Percentiles rank a stretch among this genome's conserved stretches.
These are phyloP conservation scores for Stenodera caucasica DNA, from an alignment of 2,888 invertebrate genomes.

Conservation along the genomic window DNA sequence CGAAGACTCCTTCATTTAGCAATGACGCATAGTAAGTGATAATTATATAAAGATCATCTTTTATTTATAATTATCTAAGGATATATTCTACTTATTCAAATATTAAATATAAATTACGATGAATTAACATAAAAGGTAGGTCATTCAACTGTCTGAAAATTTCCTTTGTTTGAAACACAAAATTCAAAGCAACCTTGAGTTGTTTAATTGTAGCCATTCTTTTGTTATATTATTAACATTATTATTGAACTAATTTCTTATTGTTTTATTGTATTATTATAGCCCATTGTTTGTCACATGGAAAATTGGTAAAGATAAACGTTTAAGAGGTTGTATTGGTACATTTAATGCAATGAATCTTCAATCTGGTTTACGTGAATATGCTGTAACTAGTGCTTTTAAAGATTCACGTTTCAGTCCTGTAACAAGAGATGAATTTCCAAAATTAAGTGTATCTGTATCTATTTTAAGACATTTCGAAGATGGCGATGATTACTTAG, in stretches of 20 bases:
- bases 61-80: no score
- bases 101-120: not conserved
- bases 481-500: conserved; percentile 90
- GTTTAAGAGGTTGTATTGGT: conserved; percentile 97
- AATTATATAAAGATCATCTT: not conserved
- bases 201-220: not conserved
- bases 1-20: conserved; percentile 88
- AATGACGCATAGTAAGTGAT: conserved; percentile 92
- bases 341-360: conserved; percentile 97
- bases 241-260: conserved; percentile 14
- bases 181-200: conserved; percentile 12
- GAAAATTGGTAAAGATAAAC: conserved; percentile 95
- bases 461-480: conserved; percentile 97
- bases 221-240: not conserved
- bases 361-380: conserved; percentile 92
- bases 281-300: conserved; percentile 99
- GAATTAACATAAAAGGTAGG: conserved; percentile 28
- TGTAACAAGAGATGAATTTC: conserved; percentile 90
- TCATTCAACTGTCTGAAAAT: conserved; percentile 46
- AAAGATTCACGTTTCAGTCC: conserved; percentile 97
- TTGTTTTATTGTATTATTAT: conserved; percentile 52
- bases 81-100: conserved; percentile 1
- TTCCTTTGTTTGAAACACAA: conserved; percentile 36
- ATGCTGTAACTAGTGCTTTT: conserved; percentile 96
- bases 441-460: conserved; percentile 90